Conservation (phyloP, 2,888 invertebrate species). For the Tetragonula carbonaria region DNA sequence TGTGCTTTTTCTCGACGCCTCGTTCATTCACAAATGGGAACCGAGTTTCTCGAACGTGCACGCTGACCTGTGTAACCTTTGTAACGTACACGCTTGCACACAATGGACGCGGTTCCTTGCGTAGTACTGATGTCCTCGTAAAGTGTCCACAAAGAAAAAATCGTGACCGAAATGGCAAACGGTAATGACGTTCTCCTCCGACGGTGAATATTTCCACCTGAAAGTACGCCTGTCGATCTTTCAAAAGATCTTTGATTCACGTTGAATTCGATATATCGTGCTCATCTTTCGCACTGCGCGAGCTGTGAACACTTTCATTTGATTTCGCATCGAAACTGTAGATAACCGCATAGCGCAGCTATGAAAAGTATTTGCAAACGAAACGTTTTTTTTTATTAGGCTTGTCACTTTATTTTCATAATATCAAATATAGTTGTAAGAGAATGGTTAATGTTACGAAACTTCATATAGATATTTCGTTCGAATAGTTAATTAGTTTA, state of each 20-base stretch:
- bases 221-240: conserved; percentile 3
- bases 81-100: conserved; percentile 39
- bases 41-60: conserved; percentile 39
- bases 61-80: conserved; percentile 54
- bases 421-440: too few species aligned
- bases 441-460: too few species aligned
- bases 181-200: conserved; percentile 47
- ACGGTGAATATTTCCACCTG: conserved; percentile 19
- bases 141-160: conserved; percentile 29
- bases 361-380: too few species aligned
- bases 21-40: conserved; percentile 36
- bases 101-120: conserved; percentile 47
- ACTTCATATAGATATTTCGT: too few species aligned
- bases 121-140: conserved; percentile 11
- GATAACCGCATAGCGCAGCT: neutral
- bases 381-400: too few species aligned
- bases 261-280: neutral
- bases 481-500: too few species aligned
- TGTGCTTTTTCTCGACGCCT: neutral
- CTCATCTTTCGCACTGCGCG: neutral
- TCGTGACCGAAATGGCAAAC: conserved; percentile 35
- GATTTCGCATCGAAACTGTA: neutral
- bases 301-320: neutral
- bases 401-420: too few species aligned
- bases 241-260: neutral